phyloP scores from a whole-genome alignment of 2,888 invertebrate genomes.

The Drosophila robusta region DNA sequence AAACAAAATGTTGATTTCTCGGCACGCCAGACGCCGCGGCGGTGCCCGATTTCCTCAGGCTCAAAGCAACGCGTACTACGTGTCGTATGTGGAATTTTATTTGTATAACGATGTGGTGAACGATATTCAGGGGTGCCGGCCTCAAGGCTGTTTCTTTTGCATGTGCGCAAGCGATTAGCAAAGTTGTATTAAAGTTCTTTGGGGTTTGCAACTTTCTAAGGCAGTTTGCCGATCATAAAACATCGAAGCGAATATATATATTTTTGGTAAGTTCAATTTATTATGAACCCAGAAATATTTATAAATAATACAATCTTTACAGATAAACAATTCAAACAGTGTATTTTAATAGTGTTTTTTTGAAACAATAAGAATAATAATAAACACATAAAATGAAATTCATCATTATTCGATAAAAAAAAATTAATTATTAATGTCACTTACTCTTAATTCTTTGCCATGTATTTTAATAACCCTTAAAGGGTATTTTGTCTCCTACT shows the following conservation, averaged over 20 bases:
- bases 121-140: slow-evolving; percentile 1
- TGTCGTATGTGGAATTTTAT: slow-evolving; percentile 34
- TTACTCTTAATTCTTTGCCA: background rate
- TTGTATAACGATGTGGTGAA: slow-evolving; percentile 4
- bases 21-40: too few relatives aligned
- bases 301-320: too few relatives aligned
- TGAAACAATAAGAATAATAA: background rate
- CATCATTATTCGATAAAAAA: too few relatives aligned
- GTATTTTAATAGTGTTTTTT: too few relatives aligned
- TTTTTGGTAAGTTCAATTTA: too few relatives aligned
- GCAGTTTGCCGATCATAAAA: background rate
- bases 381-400: too few relatives aligned
- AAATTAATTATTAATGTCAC: too few relatives aligned
- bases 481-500: background rate
- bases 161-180: slow-evolving; percentile 31
- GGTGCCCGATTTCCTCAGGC: background rate
- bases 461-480: background rate
- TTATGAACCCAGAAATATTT: too few relatives aligned
- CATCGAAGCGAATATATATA: background rate
- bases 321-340: too few relatives aligned
- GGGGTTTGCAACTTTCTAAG: background rate
- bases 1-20: slow-evolving; percentile 4
- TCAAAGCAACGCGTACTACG: slow-evolving; percentile 21
- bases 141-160: slow-evolving; percentile 30
- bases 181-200: background rate